phyloP scores from a whole-genome alignment of 1,140 invertebrate genomes.

The Psix sp. region DNA sequence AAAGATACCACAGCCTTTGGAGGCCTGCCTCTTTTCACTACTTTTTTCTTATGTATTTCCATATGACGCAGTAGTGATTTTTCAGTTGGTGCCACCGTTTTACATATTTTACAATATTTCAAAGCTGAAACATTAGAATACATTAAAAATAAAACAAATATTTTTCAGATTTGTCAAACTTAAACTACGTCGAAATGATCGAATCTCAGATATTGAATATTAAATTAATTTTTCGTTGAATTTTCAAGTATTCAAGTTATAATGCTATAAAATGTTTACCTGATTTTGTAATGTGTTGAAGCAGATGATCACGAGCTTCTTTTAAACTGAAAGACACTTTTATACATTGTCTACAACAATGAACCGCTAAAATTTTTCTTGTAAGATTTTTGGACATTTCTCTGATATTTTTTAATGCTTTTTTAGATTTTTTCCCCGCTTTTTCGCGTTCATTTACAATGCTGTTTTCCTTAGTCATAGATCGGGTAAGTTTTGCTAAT shows the following conservation, averaged over 20 bases:
- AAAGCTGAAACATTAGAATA: slow-evolving; percentile 23
- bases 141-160: slow-evolving; percentile 2
- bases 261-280: slow-evolving; percentile 8
- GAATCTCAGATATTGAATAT: too few species aligned
- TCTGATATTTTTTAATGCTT: too few species aligned
- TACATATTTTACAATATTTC: slow-evolving; percentile 36
- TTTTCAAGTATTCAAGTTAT: background rate
- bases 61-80: slow-evolving; percentile 13
- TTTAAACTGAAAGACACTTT: slow-evolving; percentile 11
- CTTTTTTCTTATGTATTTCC: slow-evolving; percentile 33
- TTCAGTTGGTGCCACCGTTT: slow-evolving; percentile 15
- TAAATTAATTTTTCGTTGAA: too few species aligned
- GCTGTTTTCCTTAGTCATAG: slow-evolving; percentile 15
- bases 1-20: slow-evolving; percentile 8
- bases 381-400: slow-evolving; percentile 1
- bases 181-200: too few species aligned
- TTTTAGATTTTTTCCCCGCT: slow-evolving; percentile 1
- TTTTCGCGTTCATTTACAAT: background rate
- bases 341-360: slow-evolving; percentile 20
- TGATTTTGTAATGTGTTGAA: slow-evolving; percentile 46
- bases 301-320: slow-evolving; percentile 17
- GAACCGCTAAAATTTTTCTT: slow-evolving; percentile 4
- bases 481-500: slow-evolving; percentile 11
- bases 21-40: too few species aligned
- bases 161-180: too few species aligned